Base-by-base conservation (phyloP, 2,888 invertebrate species). In the Steinernema carpocapsae region DNA sequence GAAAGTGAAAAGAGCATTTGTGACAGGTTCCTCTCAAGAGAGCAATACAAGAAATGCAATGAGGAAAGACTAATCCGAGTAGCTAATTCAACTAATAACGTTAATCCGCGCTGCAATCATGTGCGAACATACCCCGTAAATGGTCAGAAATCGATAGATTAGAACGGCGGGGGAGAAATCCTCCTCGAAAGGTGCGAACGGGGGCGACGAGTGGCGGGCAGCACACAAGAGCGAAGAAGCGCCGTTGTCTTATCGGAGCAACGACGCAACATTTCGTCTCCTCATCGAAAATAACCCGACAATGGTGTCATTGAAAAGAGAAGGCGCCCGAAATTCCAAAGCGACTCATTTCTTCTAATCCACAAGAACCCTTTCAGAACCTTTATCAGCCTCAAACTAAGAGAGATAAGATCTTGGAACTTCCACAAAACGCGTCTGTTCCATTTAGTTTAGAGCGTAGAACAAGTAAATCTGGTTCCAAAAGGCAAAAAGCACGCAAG, bases 241-340 rank as follows among this genome's bases (percentile, higher is more conserved):
- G 64, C 29, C 64, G 64, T 19, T 37, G 32, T 64, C 64, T 64
- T 64, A 64, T 64, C 64, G 64, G 6, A 37, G 17, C 48, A 14
- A 37, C 64, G 64, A 64, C 64, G 64, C 64, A 64, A 64, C 64
- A 64, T 64, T 64, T 64, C 64, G 64, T 32, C 29, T 64, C n/a
- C n/a, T n/a, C n/a, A n/a, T n/a, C 64, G 64, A 64, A 64, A 64
- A 64, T 32, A 64, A 64, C 64, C 64, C 48, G 48, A 48, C 26
- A 32, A 64, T 29, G 64, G 17, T 64, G 64, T 64, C 64, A 32
- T 64, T 32, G 64, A 64, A 64, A 52, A n/a, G 52, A 52, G 24
- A 3, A 3, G 37, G 22, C 24, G 52, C 10, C 22, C 52, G 52
- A 7, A 22, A n/a, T n/a, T 22, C 22, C 24, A 52, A 52, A 64